Evolutionary conservation across 2,113 vertebrate genomes (phyloP).

Genomic region (Arothron firmamentum): DNA sequence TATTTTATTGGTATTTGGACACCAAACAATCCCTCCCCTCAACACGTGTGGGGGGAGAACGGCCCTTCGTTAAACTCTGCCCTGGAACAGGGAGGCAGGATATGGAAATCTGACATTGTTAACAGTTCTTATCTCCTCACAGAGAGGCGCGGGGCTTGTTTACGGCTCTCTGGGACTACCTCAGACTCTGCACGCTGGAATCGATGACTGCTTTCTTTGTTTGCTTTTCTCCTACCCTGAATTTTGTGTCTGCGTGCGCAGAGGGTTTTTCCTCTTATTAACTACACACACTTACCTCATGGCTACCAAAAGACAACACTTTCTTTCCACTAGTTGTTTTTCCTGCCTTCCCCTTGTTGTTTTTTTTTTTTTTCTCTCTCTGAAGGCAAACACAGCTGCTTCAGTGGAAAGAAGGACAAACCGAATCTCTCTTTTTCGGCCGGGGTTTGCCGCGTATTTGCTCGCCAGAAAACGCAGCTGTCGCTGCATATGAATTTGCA

Average conservation of each 20-base stretch:
- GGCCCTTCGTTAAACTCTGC: background rate
- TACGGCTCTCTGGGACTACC: slow-evolving; percentile 1
- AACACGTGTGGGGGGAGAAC: background rate
- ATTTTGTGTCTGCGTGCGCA: slow-evolving; percentile 15
- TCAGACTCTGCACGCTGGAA: background rate
- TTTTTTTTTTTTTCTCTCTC: slow-evolving; percentile 4
- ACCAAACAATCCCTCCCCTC: background rate
- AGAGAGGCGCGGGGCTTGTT: background rate
- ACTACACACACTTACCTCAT: slow-evolving; percentile 49
- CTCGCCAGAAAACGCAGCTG: slow-evolving; percentile 56
- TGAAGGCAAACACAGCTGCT: slow-evolving; percentile 51
- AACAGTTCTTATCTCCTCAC: slow-evolving; percentile 3
- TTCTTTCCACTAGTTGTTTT: slow-evolving; percentile 41
- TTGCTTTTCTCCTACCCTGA: slow-evolving; percentile 20
- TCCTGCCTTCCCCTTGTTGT: background rate
- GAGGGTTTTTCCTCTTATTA: slow-evolving; percentile 29
- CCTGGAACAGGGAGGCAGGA: too few relatives aligned
- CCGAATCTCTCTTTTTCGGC: slow-evolving; percentile 42
- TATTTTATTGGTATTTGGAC: background rate
- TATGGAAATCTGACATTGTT: background rate
- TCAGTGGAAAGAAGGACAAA: slow-evolving; percentile 31
- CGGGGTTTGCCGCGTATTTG: slow-evolving; percentile 42
- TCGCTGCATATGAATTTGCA: slow-evolving; percentile 58
- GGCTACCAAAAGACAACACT: slow-evolving; percentile 37
- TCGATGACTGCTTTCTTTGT: slow-evolving; percentile 13